Base-by-base conservation (phyloP, 2,888 invertebrate species). In the Orthosia gothica region DNA sequence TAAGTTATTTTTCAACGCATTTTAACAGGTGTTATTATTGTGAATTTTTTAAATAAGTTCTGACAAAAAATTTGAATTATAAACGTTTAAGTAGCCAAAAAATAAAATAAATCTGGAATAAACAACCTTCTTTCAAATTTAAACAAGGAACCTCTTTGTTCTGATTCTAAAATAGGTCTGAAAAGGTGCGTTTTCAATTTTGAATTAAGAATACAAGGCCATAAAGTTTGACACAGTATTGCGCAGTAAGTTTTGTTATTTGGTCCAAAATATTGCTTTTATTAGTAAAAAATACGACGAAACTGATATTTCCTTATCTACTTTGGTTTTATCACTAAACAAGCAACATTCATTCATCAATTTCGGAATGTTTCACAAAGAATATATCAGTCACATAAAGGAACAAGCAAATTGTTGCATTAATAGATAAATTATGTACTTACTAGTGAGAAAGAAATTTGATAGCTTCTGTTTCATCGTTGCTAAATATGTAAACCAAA, bases 281-380 rank as follows among this genome's bases (percentile, higher is more conserved):
- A 45, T 20, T 50, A 76, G 20, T 67, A 59, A n/a, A 73, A 58
- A 68, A 20, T 54, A 20, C 40, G 15, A 61, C 59, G 15, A 79
- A 50, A 55, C 16, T 23, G 15, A 54, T 20, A 40, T 15, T 12
- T 15, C 26, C 45, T 75, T 71, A 71, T 70, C 79, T 70, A 50
- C 50, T 75, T 59, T 5, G 3, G 13, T 20, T 40, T 67, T 64
- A 81, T 75, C 81, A 55, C 12, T 75, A 11, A 23, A 15, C 32
- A 74, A 78, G 26, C 49, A 59, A 13, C 5, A 13, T 59, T 68
- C 81, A 75, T 79, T 79, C 76, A 79, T 78, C 81, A 0, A 58
- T 59, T 78, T 64, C 12, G 13, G 55, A 61, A 55, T 63, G 26
- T 63, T 13, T 9, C 16, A 70, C 49, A 78, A 50, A 54, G 2